phyloP scores from a whole-genome alignment of 1,140 invertebrate species.

The Pseudomyrmex flavicornis region DNA sequence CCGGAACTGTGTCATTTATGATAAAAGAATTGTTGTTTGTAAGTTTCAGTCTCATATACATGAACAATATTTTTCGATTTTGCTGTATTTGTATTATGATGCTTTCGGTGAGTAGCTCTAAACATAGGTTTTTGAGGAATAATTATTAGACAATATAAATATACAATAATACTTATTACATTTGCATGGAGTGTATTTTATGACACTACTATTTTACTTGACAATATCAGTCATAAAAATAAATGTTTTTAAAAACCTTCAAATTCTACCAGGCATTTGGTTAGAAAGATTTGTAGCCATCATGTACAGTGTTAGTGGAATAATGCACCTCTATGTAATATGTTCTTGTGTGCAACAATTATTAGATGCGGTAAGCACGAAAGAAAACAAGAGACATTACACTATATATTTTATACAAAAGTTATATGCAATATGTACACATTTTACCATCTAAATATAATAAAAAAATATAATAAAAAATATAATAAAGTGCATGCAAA shows the following conservation, averaged over 20 bases:
- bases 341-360: constrained; percentile 69
- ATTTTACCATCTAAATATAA: no score
- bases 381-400: no score
- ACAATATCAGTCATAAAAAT: no score
- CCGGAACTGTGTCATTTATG: background rate
- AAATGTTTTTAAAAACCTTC: background rate
- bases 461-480: background rate
- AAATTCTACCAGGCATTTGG: background rate
- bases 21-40: constrained; percentile 57
- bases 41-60: constrained; percentile 62
- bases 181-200: no score
- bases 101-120: constrained; percentile 47
- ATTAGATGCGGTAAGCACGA: constrained; percentile 65
- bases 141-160: background rate
- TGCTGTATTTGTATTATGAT: constrained; percentile 65
- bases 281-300: constrained; percentile 25
- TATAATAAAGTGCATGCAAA: background rate
- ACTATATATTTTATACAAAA: background rate
- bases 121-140: constrained; percentile 33
- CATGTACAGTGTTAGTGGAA: constrained; percentile 23
- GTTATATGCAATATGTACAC: background rate
- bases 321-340: constrained; percentile 69
- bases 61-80: constrained; percentile 66
- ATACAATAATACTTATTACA: background rate
- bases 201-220: no score